phyloP scores from a whole-genome alignment of 2,888 invertebrate species.

The Laspeyria flexula region DNA sequence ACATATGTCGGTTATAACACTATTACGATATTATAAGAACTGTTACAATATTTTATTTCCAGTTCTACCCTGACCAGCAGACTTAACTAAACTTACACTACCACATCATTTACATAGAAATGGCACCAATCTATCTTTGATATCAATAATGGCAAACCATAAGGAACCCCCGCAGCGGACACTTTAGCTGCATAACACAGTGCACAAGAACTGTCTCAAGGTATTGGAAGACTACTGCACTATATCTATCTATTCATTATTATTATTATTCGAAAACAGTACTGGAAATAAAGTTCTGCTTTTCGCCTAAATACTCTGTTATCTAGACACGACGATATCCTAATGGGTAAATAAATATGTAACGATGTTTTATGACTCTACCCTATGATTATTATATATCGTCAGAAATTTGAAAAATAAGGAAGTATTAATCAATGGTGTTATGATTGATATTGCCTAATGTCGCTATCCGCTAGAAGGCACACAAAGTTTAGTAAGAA shows the following conservation, averaged over 20 bases:
- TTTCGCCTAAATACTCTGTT: conserved; percentile 57
- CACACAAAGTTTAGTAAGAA: conserved; percentile 85
- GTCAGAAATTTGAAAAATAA: conserved; percentile 60
- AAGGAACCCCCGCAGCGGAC: conserved; percentile 82
- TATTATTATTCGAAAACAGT: conserved; percentile 76
- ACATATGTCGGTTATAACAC: conserved; percentile 66
- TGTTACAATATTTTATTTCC: conserved; percentile 80
- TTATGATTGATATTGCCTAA: conserved; percentile 80
- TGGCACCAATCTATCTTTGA: conserved; percentile 87
- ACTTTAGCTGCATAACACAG: conserved; percentile 58
- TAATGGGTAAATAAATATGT: conserved; percentile 62
- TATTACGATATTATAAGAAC: conserved; percentile 65
- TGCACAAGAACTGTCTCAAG: conserved; percentile 72
- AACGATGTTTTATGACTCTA: conserved; percentile 60
- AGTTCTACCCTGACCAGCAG: conserved; percentile 84
- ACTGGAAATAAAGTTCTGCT: conserved; percentile 62
- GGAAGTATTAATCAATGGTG: conserved; percentile 65
- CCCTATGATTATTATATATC: conserved; percentile 52
- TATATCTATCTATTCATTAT: conserved; percentile 76
- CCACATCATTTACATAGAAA: conserved; percentile 83
- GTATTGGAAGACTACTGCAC: conserved; percentile 85
- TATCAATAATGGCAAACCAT: conserved; percentile 85
- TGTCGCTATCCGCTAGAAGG: conserved; percentile 85
- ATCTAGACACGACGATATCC: conserved; percentile 65
- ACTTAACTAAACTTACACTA: conserved; percentile 84